These are phyloP conservation scores for Syngnathus scovelli DNA, from an alignment of 2,113 vertebrate genomes.

Conservation along the genomic window DNA sequence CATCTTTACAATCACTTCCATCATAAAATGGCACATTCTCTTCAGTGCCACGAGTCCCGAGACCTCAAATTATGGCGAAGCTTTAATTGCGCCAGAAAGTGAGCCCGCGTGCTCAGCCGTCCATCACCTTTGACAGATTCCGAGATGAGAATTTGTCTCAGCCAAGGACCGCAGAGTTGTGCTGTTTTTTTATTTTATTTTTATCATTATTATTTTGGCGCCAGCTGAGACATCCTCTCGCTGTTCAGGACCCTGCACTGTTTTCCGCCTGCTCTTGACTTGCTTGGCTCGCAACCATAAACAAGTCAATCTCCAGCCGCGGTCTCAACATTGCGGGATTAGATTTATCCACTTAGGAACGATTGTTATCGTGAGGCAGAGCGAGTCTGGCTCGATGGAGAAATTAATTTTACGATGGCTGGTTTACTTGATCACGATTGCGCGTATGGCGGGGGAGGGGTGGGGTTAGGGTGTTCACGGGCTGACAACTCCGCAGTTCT, in stretches of 20 bases:
- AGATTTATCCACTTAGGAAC: constrained; percentile 71
- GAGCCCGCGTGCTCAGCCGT: constrained; percentile 26
- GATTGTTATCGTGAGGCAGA: constrained; percentile 64
- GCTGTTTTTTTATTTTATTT: constrained; percentile 25
- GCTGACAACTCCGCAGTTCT: not conserved
- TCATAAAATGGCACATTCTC: constrained; percentile 22
- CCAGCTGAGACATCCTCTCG: constrained; percentile 55
- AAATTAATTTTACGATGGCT: constrained; percentile 74
- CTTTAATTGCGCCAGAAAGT: constrained; percentile 46
- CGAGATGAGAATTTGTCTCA: constrained; percentile 30
- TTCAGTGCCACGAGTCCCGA: constrained; percentile 26
- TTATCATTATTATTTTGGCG: constrained; percentile 29
- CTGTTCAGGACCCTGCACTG: constrained; percentile 14
- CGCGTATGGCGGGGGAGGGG: constrained; percentile 16
- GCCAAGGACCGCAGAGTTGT: constrained; percentile 29
- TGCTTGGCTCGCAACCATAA: constrained; percentile 60
- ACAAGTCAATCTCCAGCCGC: constrained; percentile 62
- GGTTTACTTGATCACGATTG: constrained; percentile 63
- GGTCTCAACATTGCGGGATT: constrained; percentile 51
- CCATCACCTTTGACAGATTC: constrained; percentile 47
- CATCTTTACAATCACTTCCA: constrained; percentile 25
- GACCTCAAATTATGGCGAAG: constrained; percentile 25
- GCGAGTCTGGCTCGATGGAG: constrained; percentile 57
- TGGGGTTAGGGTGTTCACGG: not conserved
- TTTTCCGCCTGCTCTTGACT: constrained; percentile 27